Evolutionary conservation across 2,113 vertebrate genomes (phyloP), one percentile per base, ranked within the genome.

Genomic region (Athene noctua): DNA sequence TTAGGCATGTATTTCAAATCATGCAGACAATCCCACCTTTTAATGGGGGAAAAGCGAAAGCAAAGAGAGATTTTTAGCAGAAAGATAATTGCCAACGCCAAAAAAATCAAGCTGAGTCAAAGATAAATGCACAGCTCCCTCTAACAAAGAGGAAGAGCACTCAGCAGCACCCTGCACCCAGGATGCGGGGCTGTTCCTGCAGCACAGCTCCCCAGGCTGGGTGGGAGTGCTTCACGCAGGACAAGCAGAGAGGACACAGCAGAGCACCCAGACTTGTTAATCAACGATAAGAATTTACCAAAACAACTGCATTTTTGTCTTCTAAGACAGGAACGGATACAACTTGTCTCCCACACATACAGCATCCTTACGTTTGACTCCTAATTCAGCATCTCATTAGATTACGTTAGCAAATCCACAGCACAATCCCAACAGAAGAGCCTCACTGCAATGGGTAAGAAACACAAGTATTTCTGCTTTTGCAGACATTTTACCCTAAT

Each of bases 171-270:
- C 27, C 38, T 18, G 67, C 54, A 32, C 46, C 36, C 44, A 29
- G 2, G 3, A 6, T 9, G 38, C 0, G 0, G 38, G 22, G 29
- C 57, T 72, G 38, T 11, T 80, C 58, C 78, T 29, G 20, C 3
- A 6, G 38, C 59, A n/a, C 46, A 51, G 23, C 42, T 81, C 21
- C 49, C 22, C 40, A 32, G 67, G 34, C 38, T 66, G 9, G 4
- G 20, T 1, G 3, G 67, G 59, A 80, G 40, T 1, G 1, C 18
- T 40, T 23, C 80, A 13, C 17, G 7, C 5, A 27, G 73, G 52
- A 32, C 5, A 0, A 54, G 38, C 36, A 52, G 36, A 51, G 46
- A 42, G 80, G 32, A n/a, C 36, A 59, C 34, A 26, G n/a, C 40
- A 80, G 13, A 92, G 23, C 51, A 52, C 55, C 46, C 63, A 11